These are phyloP conservation scores for Diachrysia chrysitis DNA, from an alignment of 2,888 invertebrate species.

Conservation along the genomic window DNA sequence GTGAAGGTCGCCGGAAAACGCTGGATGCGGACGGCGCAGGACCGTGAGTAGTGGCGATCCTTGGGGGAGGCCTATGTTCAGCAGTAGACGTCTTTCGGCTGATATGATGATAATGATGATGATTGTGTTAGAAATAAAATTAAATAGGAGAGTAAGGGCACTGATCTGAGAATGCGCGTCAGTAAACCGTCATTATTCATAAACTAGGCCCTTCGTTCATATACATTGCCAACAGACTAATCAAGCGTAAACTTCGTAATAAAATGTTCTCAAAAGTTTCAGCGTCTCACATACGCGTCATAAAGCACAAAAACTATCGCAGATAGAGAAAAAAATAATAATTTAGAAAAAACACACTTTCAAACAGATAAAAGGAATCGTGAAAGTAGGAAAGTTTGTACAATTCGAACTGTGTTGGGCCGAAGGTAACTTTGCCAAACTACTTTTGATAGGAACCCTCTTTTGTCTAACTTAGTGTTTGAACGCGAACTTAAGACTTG, in stretches of 20 bases:
- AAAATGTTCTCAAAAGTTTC: constrained; percentile 47
- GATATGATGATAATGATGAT: too few relatives aligned
- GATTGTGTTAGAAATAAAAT: too few relatives aligned
- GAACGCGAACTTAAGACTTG: constrained; percentile 76
- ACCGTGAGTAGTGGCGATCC: too few relatives aligned
- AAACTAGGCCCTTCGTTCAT: too few relatives aligned
- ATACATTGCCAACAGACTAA: constrained; percentile 8
- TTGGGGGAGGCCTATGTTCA: too few relatives aligned
- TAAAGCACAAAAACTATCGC: constrained; percentile 68
- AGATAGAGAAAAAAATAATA: constrained; percentile 79
- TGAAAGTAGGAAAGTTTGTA: constrained; percentile 85
- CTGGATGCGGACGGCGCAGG: too few relatives aligned
- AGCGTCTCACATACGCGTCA: constrained; percentile 75
- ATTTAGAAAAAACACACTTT: constrained; percentile 84
- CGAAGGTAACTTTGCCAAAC: constrained; percentile 79
- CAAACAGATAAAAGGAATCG: constrained; percentile 84
- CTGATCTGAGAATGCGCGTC: too few relatives aligned
- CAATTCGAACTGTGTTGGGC: constrained; percentile 80
- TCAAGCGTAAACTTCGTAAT: constrained; percentile 20
- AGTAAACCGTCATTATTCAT: too few relatives aligned
- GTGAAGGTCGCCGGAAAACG: too few relatives aligned
- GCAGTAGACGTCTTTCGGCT: too few relatives aligned
- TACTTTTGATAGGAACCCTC: constrained; percentile 82
- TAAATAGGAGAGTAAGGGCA: too few relatives aligned
- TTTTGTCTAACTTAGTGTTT: constrained; percentile 87